A percentile compares a stretch with the other conserved stretches of the same genome.
Conservation (phyloP, 2,113 vertebrate genomes). For the Grus americana region DNA sequence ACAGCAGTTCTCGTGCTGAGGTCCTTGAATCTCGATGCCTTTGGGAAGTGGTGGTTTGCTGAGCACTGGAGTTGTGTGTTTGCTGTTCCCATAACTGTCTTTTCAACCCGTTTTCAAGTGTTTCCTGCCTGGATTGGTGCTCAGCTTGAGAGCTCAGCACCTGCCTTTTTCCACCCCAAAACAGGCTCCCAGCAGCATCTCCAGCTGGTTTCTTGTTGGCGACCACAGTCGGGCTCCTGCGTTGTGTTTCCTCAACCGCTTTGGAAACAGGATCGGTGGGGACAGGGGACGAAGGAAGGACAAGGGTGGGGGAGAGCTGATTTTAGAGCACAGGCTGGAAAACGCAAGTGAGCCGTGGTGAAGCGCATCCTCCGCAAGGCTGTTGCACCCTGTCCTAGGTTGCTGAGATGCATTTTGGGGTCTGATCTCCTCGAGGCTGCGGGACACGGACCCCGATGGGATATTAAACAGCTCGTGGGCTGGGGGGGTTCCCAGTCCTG, state of each 20-base stretch:
- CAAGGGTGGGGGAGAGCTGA: neutral
- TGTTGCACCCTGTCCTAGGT: neutral
- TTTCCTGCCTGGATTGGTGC: neutral
- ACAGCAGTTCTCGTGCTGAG: neutral
- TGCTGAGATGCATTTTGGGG: neutral
- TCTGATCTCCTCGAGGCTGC: neutral
- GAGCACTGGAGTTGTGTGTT: neutral
- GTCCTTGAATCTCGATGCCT: neutral
- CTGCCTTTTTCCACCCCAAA: neutral
- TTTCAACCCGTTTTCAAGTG: neutral
- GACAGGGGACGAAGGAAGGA: neutral
- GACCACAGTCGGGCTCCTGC: neutral
- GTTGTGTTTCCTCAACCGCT: rapidly evolving
- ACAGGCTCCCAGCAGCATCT: neutral
- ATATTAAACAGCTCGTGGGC: neutral
- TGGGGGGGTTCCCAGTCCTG: neutral
- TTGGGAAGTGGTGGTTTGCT: neutral
- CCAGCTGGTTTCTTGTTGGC: conserved; percentile 5
- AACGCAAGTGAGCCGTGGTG: neutral
- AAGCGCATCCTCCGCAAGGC: neutral
- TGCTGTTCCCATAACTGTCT: neutral
- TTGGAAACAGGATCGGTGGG: neutral
- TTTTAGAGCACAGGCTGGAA: neutral
- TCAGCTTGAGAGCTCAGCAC: neutral
- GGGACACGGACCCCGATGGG: neutral